Base-by-base conservation (phyloP, 1,140 invertebrate genomes). In the Zophobas morio region DNA sequence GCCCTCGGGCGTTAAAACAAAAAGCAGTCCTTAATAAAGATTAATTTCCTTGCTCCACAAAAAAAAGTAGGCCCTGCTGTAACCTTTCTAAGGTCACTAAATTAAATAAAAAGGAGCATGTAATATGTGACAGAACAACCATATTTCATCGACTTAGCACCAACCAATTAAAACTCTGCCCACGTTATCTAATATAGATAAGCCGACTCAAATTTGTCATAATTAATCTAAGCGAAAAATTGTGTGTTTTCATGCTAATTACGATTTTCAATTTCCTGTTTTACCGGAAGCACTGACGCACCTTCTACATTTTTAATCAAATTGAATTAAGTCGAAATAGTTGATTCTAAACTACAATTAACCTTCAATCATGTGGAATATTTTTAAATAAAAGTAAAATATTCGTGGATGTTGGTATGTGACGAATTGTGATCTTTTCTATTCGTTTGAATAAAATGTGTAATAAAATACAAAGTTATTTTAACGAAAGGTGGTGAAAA, bases 221-320 rank as follows among this genome's bases (percentile, higher is more conserved):
- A 46, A 3, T 46, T 46, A 20, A 20, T 20, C 20, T 20, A 20
- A 20, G 42, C 8, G 3, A 8, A 46, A 46, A 46, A 4, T 46
- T 6, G 35, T 36, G n/a, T 56, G 3, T 56, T 56, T 20, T 56
- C 54, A 56, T 56, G 33, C 33, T 56, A 56, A 56, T 56, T 6
- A 56, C 54, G 6, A 32, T 35, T 56, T 56, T 56, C 8, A 60
- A 60, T 60, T 60, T 60, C 56, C 56, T 36, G 36, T 37, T 60
- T 60, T 2, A 60, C 56, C 56, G 56, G 56, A 60, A 60, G 8
- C 42, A 36, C 34, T 56, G 2, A 36, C 33, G 56, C 33, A 60
- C 33, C 8, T 60, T 36, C 6, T n/a, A 3, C 4, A 36, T 60
- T 60, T 60, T 60, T 60, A 60, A 60, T 60, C n/a, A 60, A 60